phyloP scores from a whole-genome alignment of 2,888 invertebrate species.

The Tenodera sinensis region DNA sequence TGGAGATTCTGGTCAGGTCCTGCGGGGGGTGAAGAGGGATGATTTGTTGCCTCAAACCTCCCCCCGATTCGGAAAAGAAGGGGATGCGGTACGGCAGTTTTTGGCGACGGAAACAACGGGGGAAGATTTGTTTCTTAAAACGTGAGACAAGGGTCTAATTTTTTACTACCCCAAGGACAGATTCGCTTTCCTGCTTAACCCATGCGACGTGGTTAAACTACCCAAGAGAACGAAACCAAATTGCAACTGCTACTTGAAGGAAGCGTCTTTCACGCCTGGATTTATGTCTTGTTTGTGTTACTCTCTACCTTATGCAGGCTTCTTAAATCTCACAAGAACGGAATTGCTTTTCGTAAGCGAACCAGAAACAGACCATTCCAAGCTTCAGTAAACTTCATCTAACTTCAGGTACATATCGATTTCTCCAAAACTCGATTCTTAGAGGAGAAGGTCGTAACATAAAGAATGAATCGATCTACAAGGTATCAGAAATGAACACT shows the following conservation, averaged over 20 bases:
- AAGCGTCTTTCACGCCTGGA: not conserved
- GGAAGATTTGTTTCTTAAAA: conserved; percentile 18
- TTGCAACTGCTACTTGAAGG: not conserved
- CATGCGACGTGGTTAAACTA: not conserved
- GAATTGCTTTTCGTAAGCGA: too few relatives aligned
- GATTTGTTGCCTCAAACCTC: conserved; percentile 4
- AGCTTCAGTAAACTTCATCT: too few relatives aligned
- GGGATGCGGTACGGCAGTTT: not conserved
- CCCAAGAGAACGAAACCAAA: not conserved
- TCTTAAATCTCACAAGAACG: too few relatives aligned
- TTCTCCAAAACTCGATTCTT: too few relatives aligned
- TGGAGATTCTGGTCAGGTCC: not conserved
- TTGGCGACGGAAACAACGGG: not conserved
- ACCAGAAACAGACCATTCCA: too few relatives aligned
- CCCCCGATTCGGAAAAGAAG: not conserved
- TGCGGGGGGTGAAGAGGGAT: not conserved
- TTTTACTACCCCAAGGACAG: not conserved
- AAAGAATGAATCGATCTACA: too few relatives aligned
- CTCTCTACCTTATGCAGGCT: too few relatives aligned
- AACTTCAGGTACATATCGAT: too few relatives aligned
- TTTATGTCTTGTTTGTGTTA: not conserved
- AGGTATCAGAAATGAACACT: too few relatives aligned
- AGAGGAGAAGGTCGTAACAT: too few relatives aligned
- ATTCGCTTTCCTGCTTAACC: not conserved
- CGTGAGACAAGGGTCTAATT: conserved; percentile 13